Evolutionary conservation across 2,888 invertebrate species (phyloP).

Genomic region (Cantharis rufa): DNA sequence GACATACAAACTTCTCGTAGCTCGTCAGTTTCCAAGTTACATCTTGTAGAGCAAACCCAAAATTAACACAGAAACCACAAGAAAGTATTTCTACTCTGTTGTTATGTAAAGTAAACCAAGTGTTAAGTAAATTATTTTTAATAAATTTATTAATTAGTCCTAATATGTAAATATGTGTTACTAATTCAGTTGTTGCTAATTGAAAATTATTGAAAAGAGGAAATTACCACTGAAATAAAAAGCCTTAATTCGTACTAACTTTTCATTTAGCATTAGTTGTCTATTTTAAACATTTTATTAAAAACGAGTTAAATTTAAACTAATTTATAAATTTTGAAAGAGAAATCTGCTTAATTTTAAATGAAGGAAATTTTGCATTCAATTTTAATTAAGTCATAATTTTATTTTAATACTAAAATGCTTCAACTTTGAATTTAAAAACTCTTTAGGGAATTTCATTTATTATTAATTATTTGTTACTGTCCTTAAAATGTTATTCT

Average conservation of each 20-base stretch:
- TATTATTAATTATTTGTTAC: background rate
- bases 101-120: background rate
- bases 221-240: too few relatives aligned
- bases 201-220: too few relatives aligned
- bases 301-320: background rate
- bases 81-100: background rate
- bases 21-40: background rate
- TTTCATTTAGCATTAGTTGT: background rate
- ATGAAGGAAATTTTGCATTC: background rate
- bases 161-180: too few relatives aligned
- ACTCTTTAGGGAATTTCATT: too few relatives aligned
- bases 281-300: background rate
- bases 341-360: background rate
- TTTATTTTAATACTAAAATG: background rate
- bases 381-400: background rate
- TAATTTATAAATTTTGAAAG: background rate
- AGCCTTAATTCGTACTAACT: too few relatives aligned
- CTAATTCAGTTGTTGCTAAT: too few relatives aligned
- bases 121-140: background rate
- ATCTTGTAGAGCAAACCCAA: conserved; percentile 1
- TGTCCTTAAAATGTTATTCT: too few relatives aligned
- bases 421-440: background rate
- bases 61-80: conserved; percentile 5
- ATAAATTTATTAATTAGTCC: background rate
- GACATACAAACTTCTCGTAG: background rate